phyloP scores from a whole-genome alignment of 2,888 invertebrate genomes.

The Brachyptera risi region DNA sequence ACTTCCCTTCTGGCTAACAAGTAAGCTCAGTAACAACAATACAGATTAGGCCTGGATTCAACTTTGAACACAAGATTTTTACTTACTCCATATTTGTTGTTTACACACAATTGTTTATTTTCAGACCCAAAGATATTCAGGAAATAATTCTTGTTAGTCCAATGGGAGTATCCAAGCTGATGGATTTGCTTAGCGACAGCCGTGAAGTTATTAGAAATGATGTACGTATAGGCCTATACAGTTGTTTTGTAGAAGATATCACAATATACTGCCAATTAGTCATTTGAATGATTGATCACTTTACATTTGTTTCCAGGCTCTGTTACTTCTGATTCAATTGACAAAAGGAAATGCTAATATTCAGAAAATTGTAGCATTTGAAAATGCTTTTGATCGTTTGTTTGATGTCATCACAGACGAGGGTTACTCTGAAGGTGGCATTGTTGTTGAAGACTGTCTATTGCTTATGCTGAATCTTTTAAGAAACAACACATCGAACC shows the following conservation, averaged over 20 bases:
- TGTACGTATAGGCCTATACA: no score
- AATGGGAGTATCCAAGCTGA: constrained; percentile 96
- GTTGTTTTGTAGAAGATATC: constrained; percentile 35
- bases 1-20: constrained; percentile 80
- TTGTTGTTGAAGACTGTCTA: constrained; percentile 97
- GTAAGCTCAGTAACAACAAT: constrained; percentile 40
- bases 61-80: background rate
- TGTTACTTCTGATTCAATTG: constrained; percentile 84
- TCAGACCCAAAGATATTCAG: constrained; percentile 77
- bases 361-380: constrained; percentile 98
- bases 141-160: constrained; percentile 84
- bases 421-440: constrained; percentile 91
- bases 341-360: constrained; percentile 95
- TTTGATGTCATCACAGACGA: constrained; percentile 91
- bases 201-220: constrained; percentile 95
- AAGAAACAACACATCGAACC: constrained; percentile 94
- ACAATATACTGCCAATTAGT: constrained; percentile 1
- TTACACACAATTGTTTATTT: constrained; percentile 30
- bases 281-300: background rate
- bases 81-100: background rate
- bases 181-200: constrained; percentile 91
- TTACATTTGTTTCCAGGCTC: constrained; percentile 52
- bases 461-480: constrained; percentile 88
- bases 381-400: constrained; percentile 94
- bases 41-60: no score